Conservation (phyloP, 2,797 vertebrate genomes). For the Champsocephalus esox region DNA sequence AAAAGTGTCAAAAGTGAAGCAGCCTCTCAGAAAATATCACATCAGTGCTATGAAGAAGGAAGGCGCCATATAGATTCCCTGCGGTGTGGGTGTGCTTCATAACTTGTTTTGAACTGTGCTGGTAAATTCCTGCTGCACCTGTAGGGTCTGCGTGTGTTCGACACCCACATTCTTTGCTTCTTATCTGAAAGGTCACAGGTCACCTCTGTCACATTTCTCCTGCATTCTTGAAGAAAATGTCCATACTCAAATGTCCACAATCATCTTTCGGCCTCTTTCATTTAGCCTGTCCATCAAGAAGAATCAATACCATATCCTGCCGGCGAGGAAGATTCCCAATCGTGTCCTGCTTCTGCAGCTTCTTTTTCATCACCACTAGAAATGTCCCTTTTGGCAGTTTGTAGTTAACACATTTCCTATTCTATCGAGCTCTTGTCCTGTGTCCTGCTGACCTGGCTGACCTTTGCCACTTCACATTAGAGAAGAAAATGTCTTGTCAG, state of each 20-base stretch:
- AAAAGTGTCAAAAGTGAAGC: slow-evolving; percentile 54
- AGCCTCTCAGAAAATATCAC: slow-evolving; percentile 47
- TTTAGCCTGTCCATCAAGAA: not conserved
- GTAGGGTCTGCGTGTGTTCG: slow-evolving; percentile 33
- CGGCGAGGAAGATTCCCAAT: not conserved
- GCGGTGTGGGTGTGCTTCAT: slow-evolving; percentile 6
- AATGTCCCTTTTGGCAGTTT: not conserved
- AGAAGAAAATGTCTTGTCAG: slow-evolving; percentile 39
- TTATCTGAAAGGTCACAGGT: slow-evolving; percentile 47
- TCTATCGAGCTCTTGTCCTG: slow-evolving; percentile 13
- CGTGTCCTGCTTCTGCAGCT: not conserved
- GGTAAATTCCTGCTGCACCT: slow-evolving; percentile 45
- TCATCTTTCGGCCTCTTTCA: slow-evolving; percentile 11
- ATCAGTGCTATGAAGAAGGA: slow-evolving; percentile 34
- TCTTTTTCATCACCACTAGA: not conserved
- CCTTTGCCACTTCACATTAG: slow-evolving; percentile 42
- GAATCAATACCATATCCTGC: not conserved
- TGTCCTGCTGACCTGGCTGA: slow-evolving; percentile 40
- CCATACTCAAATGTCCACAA: not conserved
- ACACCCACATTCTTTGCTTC: slow-evolving; percentile 18
- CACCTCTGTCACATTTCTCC: slow-evolving; percentile 24
- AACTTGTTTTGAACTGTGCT: slow-evolving; percentile 14
- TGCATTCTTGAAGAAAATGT: slow-evolving; percentile 20
- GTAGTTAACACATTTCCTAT: not conserved
- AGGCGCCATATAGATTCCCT: not conserved